Evolutionary conservation across 2,888 invertebrate genomes (phyloP).

Genomic region (Cantharis flavilabris): DNA sequence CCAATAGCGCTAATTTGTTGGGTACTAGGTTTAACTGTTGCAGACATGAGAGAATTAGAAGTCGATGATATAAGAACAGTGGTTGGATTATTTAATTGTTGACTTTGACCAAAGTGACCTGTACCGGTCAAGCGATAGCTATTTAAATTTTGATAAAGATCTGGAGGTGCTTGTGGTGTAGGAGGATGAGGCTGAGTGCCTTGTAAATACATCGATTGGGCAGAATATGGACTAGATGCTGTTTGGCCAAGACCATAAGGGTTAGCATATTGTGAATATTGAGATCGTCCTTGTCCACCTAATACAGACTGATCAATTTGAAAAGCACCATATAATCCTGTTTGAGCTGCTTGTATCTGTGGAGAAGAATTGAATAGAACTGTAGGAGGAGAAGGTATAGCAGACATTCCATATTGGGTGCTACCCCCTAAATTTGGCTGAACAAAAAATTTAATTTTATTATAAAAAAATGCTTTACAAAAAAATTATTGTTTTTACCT

Average conservation of each 20-base stretch:
- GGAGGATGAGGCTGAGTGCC: constrained; percentile 60
- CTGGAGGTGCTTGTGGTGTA: constrained; percentile 66
- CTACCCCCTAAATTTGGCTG: constrained; percentile 53
- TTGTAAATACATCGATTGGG: constrained; percentile 70
- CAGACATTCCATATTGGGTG: constrained; percentile 78
- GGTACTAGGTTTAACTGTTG: constrained; percentile 80
- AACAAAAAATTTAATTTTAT: constrained; percentile 27
- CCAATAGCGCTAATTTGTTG: constrained; percentile 87
- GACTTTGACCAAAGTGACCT: constrained; percentile 77
- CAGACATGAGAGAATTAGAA: constrained; percentile 87
- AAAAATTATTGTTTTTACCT: constrained; percentile 55
- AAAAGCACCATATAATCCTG: constrained; percentile 80
- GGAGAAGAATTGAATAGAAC: constrained; percentile 81
- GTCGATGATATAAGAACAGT: constrained; percentile 88
- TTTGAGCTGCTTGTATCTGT: constrained; percentile 60
- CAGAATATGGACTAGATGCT: constrained; percentile 69
- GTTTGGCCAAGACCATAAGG: constrained; percentile 62
- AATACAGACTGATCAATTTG: constrained; percentile 63
- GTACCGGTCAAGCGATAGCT: constrained; percentile 57
- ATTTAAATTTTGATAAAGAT: constrained; percentile 66
- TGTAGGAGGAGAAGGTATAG: constrained; percentile 85
- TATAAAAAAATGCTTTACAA: neutral
- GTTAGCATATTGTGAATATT: constrained; percentile 76
- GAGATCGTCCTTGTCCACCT: constrained; percentile 73
- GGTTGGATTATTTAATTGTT: constrained; percentile 81